These are phyloP conservation scores for Canis aureus DNA, from an alignment of 2,113 vertebrate genomes.

Conservation along the genomic window DNA sequence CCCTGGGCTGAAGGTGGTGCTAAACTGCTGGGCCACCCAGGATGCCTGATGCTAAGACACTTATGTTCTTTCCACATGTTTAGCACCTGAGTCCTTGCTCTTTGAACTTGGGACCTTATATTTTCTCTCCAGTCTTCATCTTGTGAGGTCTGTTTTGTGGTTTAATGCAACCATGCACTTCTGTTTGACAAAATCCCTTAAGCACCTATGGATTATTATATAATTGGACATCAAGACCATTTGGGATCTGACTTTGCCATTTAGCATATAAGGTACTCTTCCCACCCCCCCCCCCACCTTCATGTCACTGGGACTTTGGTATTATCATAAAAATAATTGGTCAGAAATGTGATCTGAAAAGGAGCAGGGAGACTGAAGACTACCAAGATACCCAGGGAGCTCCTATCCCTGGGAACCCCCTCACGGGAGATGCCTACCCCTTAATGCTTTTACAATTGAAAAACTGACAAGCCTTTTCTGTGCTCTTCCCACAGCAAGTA, in stretches of 20 bases:
- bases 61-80: background rate
- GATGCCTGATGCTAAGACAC: background rate
- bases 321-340: background rate
- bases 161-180: background rate
- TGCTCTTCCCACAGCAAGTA: background rate
- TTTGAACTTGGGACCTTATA: background rate
- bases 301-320: background rate
- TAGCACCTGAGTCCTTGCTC: background rate
- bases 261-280: background rate
- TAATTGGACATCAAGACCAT: background rate
- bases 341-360: background rate
- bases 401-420: background rate
- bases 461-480: background rate
- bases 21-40: no score
- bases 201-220: background rate
- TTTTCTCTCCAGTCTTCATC: background rate
- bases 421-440: rapidly evolving
- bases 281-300: background rate
- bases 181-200: background rate
- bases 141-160: background rate
- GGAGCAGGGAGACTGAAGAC: background rate
- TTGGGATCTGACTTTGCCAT: background rate
- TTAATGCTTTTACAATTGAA: background rate
- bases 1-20: no score
- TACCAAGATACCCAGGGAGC: background rate